phyloP scores from a whole-genome alignment of 2,113 vertebrate species.

The Reinhardtius hippoglossoides region DNA sequence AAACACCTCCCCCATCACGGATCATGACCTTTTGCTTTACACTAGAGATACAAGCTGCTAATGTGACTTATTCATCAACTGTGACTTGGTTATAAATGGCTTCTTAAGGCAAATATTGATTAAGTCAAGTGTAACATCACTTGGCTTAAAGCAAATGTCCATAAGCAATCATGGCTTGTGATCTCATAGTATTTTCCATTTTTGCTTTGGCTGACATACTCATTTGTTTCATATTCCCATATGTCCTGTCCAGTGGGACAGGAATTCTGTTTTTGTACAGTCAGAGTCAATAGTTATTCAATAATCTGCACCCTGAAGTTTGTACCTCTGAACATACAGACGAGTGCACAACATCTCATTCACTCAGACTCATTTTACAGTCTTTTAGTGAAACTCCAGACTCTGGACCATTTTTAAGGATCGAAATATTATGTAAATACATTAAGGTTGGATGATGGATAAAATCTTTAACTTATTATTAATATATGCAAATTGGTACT shows the following conservation, averaged over 20 bases:
- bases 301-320: constrained; percentile 35
- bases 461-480: not conserved
- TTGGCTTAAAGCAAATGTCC: constrained; percentile 79
- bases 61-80: constrained; percentile 69
- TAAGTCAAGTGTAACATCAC: constrained; percentile 71
- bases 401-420: no score
- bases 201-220: constrained; percentile 66
- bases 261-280: constrained; percentile 29
- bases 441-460: not conserved
- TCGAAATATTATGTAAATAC: not conserved
- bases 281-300: constrained; percentile 56
- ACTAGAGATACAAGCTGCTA: constrained; percentile 53
- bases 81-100: constrained; percentile 79
- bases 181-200: constrained; percentile 63
- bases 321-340: constrained; percentile 13
- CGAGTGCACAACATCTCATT: not conserved
- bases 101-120: constrained; percentile 82
- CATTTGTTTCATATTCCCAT: constrained; percentile 76
- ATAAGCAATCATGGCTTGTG: constrained; percentile 75
- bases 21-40: constrained; percentile 65
- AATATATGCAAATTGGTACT: no score
- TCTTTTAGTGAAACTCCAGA: no score
- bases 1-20: constrained; percentile 16
- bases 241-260: constrained; percentile 61
- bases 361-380: no score